phyloP scores from a whole-genome alignment of 2,888 invertebrate genomes.

The Metalampra italica region DNA sequence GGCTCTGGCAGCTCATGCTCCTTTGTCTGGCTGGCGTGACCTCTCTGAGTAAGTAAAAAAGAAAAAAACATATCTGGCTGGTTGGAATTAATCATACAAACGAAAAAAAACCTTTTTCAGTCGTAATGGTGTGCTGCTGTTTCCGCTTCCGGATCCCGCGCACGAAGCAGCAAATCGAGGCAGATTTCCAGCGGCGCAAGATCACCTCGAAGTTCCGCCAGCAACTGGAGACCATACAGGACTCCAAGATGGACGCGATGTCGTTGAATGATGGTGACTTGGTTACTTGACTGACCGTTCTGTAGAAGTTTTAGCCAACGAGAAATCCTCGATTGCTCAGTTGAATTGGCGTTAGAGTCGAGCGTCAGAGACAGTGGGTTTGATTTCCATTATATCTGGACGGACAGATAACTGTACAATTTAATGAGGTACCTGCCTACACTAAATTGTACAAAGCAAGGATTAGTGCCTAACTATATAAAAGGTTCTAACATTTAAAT shows the following conservation, averaged over 20 bases:
- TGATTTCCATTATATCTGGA: no score
- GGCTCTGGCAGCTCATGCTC: conserved; percentile 90
- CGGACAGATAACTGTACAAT: no score
- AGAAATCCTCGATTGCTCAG: no score
- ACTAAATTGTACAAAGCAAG: no score
- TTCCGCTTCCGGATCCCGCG: conserved; percentile 94
- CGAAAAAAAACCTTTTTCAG: conserved; percentile 37
- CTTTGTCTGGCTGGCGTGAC: conserved; percentile 81
- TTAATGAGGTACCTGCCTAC: no score
- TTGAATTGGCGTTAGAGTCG: no score
- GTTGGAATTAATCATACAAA: neutral
- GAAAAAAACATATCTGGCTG: neutral
- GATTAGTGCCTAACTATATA: no score
- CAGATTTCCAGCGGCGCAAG: conserved; percentile 91
- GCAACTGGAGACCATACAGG: conserved; percentile 88
- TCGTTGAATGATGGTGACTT: conserved; percentile 84
- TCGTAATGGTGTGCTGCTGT: conserved; percentile 93
- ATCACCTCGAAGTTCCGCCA: conserved; percentile 90
- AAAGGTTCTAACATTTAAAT: no score
- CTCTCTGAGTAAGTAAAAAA: conserved; percentile 76
- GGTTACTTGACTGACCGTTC: neutral
- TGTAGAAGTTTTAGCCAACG: neutral
- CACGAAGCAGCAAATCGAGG: conserved; percentile 97
- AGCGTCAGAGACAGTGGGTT: no score
- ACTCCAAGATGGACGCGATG: conserved; percentile 91